Base-by-base conservation (phyloP, 2,888 invertebrate species). In the Lathronympha strigana region DNA sequence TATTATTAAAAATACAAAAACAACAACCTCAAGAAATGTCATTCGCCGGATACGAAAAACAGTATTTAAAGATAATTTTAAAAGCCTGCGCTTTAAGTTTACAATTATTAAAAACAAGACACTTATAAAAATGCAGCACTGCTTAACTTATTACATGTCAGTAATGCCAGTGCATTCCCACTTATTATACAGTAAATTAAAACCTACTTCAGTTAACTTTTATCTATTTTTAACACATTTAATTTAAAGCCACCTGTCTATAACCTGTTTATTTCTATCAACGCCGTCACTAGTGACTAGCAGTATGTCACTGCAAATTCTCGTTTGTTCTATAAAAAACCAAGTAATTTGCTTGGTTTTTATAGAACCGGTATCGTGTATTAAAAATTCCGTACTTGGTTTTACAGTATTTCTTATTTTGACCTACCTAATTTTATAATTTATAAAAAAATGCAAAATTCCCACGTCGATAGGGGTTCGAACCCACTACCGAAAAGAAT, bases 221-320 rank as follows among this genome's bases (percentile, higher is more conserved):
- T 82, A 82, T 76, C 76, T 77, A 77, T 73, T 80, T 77, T 76
- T 79, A 6, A 74, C 79, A 80, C 84, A 86, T 85, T 86, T 47
- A 47, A 47, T 47, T 25, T 23, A 84, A 73, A 76, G 79, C 68
- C 89, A 87, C 81, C 86, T 87, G 86, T 75, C 76, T 33, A 80
- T 80, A 82, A 87, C 87, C 77, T 67, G 87, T 85, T 81, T 69
- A 72, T 83, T 78, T 76, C 76, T 70, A 63, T 67, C 61, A 71
- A 74, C 76, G 71, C 72, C 70, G 66, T 68, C 71, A 76, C 72
- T 76, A 74, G 76, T 76, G 74, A 69, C 72, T 69, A 74, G 69
- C 51, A 66, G 70, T 69, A 70, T 69, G 69, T 66, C 68, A 69
- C 67, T 69, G 68, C 28, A 63, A 62, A 66, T 61, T 54, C 66